Conservation (phyloP, 2,888 invertebrate species). For the Cheilosia vulpina region DNA sequence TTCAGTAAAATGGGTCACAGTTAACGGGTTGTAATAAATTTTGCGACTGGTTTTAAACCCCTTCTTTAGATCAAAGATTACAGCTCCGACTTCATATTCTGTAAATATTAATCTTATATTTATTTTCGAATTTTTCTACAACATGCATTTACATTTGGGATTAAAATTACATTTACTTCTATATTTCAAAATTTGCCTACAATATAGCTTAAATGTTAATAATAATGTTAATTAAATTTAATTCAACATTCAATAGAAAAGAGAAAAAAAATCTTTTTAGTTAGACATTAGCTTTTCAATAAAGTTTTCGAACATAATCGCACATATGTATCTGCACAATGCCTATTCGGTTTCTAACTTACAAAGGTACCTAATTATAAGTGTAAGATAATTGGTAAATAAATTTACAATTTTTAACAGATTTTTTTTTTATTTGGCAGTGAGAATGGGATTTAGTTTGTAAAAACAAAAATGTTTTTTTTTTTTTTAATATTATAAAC, state of each 20-base stretch:
- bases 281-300: slow-evolving; percentile 21
- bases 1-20: too few relatives aligned
- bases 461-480: slow-evolving; percentile 14
- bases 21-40: too few relatives aligned
- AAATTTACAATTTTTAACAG: slow-evolving; percentile 3
- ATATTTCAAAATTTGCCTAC: slow-evolving; percentile 26
- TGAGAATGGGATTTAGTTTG: slow-evolving; percentile 48
- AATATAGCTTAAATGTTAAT: slow-evolving; percentile 4
- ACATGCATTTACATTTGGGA: slow-evolving; percentile 59
- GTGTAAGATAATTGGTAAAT: not conserved
- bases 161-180: slow-evolving; percentile 29
- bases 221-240: not conserved
- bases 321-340: not conserved
- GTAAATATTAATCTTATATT: slow-evolving; percentile 57
- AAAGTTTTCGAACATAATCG: slow-evolving; percentile 15
- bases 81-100: not conserved
- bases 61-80: too few relatives aligned
- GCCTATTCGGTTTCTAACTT: too few relatives aligned
- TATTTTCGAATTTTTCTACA: slow-evolving; percentile 61
- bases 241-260: not conserved
- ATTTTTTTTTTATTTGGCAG: slow-evolving; percentile 41
- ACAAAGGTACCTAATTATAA: too few relatives aligned
- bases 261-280: not conserved
- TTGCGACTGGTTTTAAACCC: too few relatives aligned
- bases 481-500: slow-evolving; percentile 12